Conservation (phyloP, 2,797 vertebrate genomes). For the Avahi laniger region DNA sequence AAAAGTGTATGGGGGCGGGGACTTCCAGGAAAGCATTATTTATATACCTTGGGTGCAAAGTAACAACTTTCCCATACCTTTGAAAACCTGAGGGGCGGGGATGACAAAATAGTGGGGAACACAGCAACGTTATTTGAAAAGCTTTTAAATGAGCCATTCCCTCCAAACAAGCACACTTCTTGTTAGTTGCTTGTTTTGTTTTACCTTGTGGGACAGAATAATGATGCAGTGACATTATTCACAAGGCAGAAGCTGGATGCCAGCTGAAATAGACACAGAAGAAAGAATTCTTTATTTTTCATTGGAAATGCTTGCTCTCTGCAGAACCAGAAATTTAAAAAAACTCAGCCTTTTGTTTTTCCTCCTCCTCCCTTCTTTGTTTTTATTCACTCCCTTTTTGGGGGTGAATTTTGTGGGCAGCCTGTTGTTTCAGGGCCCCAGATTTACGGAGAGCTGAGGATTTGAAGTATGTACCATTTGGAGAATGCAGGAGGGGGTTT, state of each 20-base stretch:
- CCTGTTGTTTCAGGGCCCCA: not conserved
- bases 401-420: not conserved
- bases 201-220: constrained; percentile 67
- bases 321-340: constrained; percentile 19
- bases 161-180: constrained; percentile 26
- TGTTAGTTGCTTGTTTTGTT: constrained; percentile 57
- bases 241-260: constrained; percentile 22
- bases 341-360: constrained; percentile 37
- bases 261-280: constrained; percentile 26
- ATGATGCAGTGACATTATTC: constrained; percentile 47
- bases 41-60: constrained; percentile 76
- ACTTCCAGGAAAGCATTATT: constrained; percentile 72
- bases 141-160: constrained; percentile 17
- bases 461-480: not conserved
- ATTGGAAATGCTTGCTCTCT: constrained; percentile 31
- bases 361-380: not conserved
- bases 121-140: constrained; percentile 26
- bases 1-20: not conserved
- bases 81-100: not conserved
- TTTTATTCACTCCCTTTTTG: not conserved
- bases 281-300: constrained; percentile 68
- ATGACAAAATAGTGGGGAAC: constrained; percentile 10
- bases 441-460: not conserved
- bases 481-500: not conserved
- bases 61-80: constrained; percentile 63